Evolutionary conservation across 2,113 vertebrate genomes (phyloP).

Genomic region (Anas platyrhynchos): DNA sequence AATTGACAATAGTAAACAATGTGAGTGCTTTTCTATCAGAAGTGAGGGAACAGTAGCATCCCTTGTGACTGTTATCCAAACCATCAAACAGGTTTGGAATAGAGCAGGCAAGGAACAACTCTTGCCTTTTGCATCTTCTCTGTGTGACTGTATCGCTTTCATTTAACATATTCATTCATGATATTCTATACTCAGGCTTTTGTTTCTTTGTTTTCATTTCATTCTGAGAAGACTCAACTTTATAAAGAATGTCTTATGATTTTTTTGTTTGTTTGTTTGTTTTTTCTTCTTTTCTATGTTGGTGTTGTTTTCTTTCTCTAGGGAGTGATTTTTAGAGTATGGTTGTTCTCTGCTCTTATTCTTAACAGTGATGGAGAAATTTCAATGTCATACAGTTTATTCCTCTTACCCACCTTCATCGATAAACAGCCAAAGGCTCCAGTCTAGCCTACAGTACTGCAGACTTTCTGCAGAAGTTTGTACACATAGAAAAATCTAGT

Average conservation of each 20-base stretch:
- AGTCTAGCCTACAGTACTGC: not conserved
- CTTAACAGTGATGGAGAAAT: not conserved
- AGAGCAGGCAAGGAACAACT: not conserved
- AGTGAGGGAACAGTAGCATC: not conserved
- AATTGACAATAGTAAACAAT: not conserved
- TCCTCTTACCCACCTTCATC: not conserved
- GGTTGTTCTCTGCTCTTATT: not conserved
- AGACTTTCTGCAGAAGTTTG: not conserved
- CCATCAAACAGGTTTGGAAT: not conserved
- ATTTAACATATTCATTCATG: not conserved
- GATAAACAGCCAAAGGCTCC: not conserved
- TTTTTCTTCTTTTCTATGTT: not conserved
- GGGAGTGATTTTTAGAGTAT: not conserved
- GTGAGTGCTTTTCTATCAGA: not conserved
- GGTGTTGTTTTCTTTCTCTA: not conserved
- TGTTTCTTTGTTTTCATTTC: not conserved
- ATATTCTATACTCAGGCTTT: not conserved
- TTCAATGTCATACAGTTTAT: not conserved
- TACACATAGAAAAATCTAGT: not conserved
- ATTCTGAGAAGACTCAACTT: not conserved
- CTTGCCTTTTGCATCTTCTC: not conserved
- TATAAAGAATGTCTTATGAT: too few species aligned
- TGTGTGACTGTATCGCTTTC: not conserved
- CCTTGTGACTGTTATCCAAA: not conserved
- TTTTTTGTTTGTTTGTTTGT: not conserved